Base-by-base conservation (phyloP, 1,140 invertebrate species). In the Eumeta japonica region DNA sequence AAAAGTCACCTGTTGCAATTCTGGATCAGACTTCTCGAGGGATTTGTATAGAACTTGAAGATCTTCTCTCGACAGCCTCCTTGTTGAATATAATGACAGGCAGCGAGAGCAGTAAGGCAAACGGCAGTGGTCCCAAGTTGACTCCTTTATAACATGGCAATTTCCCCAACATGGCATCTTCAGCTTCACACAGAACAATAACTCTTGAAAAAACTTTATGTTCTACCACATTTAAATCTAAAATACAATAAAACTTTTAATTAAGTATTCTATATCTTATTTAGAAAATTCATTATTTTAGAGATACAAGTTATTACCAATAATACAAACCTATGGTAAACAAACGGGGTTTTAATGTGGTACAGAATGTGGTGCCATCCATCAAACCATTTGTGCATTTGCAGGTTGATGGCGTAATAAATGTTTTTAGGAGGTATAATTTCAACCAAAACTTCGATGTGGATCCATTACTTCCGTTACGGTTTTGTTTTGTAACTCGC, bases 301-400 rank as follows among this genome's bases (percentile, higher is more conserved):
- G 5, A 10, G 5, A 37, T n/a, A 27, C 15, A 29, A 46, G 13
- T 15, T 41, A 16, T 9, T 16, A 11, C 13, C 4, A 17, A 48
- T 10, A 31, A 30, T 28, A 56, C 55, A 68, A 73, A 85, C 83
- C 86, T 32, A 97, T 89, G 5, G 90, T 94, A 72, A 97, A 97
- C 0, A 98, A 77, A 39, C 91, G 78, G 0, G 94, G 95, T 43
- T 86, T 86, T 3, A 98, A 66, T 3, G 91, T 94, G 0, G 92
- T 94, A 57, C 94, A 98, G 59, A 98, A 98, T 5, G 92, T 96
- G 39, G 95, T 97, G 1, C 94, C 94, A 62, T 97, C 94, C 89
- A 98, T 94, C 1, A 98, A 70, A 12, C 94, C 65, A 98, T 96
- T 72, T 98, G 94, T 9, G 92, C 91, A 60, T 94, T 94, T 0